These are phyloP conservation scores for Seira sanloemensis DNA, from an alignment of 2,888 invertebrate species.

Conservation along the genomic window DNA sequence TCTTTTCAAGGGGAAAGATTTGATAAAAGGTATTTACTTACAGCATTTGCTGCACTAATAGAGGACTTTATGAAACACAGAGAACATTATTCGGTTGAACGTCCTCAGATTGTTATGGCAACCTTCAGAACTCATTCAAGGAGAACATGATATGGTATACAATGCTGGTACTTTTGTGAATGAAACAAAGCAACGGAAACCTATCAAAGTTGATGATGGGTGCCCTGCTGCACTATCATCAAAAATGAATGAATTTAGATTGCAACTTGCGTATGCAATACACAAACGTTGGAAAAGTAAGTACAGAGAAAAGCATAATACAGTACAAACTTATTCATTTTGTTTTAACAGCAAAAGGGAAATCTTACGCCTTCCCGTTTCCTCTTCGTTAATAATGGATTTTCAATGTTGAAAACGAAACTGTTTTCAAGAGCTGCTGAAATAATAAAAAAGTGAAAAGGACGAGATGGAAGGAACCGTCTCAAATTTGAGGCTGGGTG, in stretches of 20 bases:
- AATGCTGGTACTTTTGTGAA: neutral
- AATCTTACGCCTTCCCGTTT: neutral
- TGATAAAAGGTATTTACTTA: too few species aligned
- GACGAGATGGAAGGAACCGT: too few species aligned
- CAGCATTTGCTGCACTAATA: neutral
- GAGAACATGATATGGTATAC: neutral
- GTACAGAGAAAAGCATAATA: neutral
- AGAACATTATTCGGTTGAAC: neutral
- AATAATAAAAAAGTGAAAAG: neutral
- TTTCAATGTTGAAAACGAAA: neutral
- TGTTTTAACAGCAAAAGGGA: neutral
- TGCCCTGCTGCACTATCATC: too few species aligned
- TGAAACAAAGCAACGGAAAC: too few species aligned
- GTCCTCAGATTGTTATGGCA: neutral
- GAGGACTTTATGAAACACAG: neutral
- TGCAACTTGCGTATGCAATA: neutral
- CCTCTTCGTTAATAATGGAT: neutral
- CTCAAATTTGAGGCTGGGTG: too few species aligned
- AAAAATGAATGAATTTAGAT: slow-evolving; percentile 31
- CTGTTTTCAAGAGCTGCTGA: neutral
- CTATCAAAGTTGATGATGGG: too few species aligned
- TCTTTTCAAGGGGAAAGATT: too few species aligned
- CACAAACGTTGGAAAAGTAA: neutral
- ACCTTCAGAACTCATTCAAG: neutral
- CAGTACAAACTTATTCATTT: neutral